phyloP scores from a whole-genome alignment of 2,113 vertebrate species.

The Xenotilapia longispinis region DNA sequence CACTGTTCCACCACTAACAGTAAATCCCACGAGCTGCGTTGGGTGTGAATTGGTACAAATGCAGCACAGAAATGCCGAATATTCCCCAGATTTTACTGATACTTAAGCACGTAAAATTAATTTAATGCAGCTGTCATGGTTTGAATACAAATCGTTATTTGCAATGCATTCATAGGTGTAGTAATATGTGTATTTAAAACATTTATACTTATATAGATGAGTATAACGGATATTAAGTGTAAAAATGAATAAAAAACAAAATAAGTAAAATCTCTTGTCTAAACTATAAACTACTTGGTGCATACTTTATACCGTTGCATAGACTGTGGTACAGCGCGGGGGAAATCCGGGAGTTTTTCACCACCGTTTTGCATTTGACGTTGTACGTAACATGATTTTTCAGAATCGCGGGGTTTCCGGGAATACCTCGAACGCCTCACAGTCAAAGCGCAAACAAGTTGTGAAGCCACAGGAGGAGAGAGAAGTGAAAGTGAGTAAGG shows the following conservation, averaged over 20 bases:
- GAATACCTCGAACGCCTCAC: background rate
- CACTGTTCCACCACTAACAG: background rate
- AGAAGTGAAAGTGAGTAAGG: constrained; percentile 15
- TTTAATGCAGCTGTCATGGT: background rate
- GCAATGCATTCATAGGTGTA: background rate
- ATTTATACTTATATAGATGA: background rate
- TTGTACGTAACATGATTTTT: background rate
- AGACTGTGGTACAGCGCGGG: background rate
- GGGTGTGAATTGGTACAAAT: background rate
- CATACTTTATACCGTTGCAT: background rate
- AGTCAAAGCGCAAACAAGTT: background rate
- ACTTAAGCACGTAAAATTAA: background rate
- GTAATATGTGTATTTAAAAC: background rate
- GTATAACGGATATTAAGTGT: background rate
- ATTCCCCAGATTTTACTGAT: background rate
- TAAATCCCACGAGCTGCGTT: background rate
- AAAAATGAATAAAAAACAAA: background rate
- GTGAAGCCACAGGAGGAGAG: accelerated
- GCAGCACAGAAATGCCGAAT: background rate
- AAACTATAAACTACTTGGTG: background rate
- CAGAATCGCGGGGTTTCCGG: background rate
- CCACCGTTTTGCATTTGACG: background rate
- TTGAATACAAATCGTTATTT: background rate
- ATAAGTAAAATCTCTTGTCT: background rate
- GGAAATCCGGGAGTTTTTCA: background rate